Evolutionary conservation across 2,888 invertebrate genomes (phyloP), one percentile per base, ranked within the genome.

Genomic region (Tiliacea aurago): DNA sequence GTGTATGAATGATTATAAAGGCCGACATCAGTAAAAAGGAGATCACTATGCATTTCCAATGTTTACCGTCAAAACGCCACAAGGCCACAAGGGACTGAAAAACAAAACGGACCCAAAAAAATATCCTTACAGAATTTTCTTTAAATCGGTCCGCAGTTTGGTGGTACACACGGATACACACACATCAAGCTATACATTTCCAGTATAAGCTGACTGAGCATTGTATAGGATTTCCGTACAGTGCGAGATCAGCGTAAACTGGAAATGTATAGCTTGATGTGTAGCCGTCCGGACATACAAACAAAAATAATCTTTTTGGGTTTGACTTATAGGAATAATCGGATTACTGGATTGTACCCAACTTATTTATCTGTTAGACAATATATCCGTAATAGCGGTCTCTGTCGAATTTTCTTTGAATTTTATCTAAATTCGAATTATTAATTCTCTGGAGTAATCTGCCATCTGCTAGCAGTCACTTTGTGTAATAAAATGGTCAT

Each of bases 221-320:
- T n/a, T n/a, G n/a, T n/a, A n/a, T n/a, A n/a, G n/a, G n/a, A n/a
- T n/a, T n/a, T n/a, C n/a, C n/a, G n/a, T n/a, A n/a, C n/a, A n/a
- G n/a, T n/a, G n/a, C n/a, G n/a, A n/a, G n/a, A n/a, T n/a, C n/a
- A n/a, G n/a, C n/a, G n/a, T n/a, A n/a, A n/a, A n/a, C n/a, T n/a
- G n/a, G n/a, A n/a, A n/a, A n/a, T n/a, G n/a, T n/a, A n/a, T n/a
- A n/a, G n/a, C n/a, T n/a, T n/a, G n/a, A n/a, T n/a, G n/a, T n/a
- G n/a, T n/a, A n/a, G n/a, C n/a, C n/a, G n/a, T n/a, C n/a, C n/a
- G n/a, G n/a, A n/a, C n/a, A 67, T 73, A 66, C 63, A 71, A 73
- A 80, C 55, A 75, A 71, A 63, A 68, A 73, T 72, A 81, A 80
- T 67, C 65, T 75, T 68, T 80, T 83, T 70, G 73, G 83, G 71